Conservation (phyloP, 2,113 vertebrate species). For the Dasyornis broadbenti region DNA sequence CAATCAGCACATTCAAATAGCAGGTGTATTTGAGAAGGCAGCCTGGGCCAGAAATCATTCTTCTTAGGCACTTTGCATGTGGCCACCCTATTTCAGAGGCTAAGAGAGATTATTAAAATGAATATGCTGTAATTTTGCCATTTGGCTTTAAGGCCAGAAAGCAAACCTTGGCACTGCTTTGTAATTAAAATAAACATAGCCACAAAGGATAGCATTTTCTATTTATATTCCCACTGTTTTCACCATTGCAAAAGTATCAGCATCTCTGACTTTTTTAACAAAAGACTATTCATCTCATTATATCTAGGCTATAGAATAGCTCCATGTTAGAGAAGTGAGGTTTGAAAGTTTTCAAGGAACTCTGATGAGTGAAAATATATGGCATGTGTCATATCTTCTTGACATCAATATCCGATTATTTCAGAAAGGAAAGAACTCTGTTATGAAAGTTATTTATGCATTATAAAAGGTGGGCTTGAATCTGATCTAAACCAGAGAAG, state of each 20-base stretch:
- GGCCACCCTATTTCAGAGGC: not conserved
- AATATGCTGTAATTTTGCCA: not conserved
- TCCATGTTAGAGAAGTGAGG: not conserved
- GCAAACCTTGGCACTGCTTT: not conserved
- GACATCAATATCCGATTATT: not conserved
- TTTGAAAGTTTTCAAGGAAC: not conserved
- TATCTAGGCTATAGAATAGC: not conserved
- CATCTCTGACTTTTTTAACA: not conserved
- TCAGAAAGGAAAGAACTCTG: not conserved
- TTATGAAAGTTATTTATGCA: not conserved
- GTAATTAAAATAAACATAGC: not conserved
- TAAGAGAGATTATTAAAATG: not conserved
- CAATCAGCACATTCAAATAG: not conserved
- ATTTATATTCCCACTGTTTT: not conserved
- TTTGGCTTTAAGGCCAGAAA: not conserved
- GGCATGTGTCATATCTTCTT: not conserved
- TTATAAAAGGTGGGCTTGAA: not conserved
- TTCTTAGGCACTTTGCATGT: not conserved
- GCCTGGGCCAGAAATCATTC: not conserved
- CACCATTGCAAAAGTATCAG: not conserved
- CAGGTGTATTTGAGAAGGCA: not conserved
- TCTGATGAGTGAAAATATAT: not conserved
- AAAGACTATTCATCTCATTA: not conserved
- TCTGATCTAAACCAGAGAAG: not conserved
- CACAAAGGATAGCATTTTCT: not conserved